A percentile compares a stretch with the other conserved stretches of the same genome.
phyloP scores from a whole-genome alignment of 2,888 invertebrate genomes.

The Amphipyra berbera region DNA sequence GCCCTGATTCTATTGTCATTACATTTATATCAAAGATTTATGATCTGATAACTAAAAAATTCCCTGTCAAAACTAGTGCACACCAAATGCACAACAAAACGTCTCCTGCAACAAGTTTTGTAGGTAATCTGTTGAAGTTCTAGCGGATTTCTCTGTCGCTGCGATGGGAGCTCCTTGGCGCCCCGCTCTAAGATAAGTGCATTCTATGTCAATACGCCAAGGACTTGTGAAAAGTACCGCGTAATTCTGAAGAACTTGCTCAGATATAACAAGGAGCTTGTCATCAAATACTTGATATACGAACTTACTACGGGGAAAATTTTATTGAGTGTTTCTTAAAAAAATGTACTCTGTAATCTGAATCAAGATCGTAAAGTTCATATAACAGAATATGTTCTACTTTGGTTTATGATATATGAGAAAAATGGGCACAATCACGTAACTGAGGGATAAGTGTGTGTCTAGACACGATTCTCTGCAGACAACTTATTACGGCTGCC shows the following conservation, averaged over 20 bases:
- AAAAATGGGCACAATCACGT: no score
- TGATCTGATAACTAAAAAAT: constrained; percentile 1
- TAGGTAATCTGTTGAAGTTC: not conserved
- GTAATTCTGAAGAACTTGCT: no score
- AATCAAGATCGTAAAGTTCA: not conserved
- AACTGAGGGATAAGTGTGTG: no score
- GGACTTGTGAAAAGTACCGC: not conserved
- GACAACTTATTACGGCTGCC: no score
- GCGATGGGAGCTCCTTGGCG: not conserved
- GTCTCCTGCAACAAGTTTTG: constrained; percentile 21
- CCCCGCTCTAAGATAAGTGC: constrained; percentile 21
- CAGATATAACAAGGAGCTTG: constrained; percentile 5
- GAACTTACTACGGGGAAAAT: not conserved
- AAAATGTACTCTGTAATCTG: no score
- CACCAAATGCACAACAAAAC: constrained; percentile 7
- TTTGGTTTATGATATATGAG: no score
- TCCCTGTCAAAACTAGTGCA: constrained; percentile 9
- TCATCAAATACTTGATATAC: not conserved
- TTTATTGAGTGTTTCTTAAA: not conserved
- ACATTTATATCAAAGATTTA: no score
- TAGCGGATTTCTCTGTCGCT: not conserved
- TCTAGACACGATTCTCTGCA: no score
- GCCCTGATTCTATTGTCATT: not conserved
- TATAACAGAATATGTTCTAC: not conserved
- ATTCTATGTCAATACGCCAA: constrained; percentile 18